Evolutionary conservation across 2,113 vertebrate genomes (phyloP).

Genomic region (Telmatochromis sp.): DNA sequence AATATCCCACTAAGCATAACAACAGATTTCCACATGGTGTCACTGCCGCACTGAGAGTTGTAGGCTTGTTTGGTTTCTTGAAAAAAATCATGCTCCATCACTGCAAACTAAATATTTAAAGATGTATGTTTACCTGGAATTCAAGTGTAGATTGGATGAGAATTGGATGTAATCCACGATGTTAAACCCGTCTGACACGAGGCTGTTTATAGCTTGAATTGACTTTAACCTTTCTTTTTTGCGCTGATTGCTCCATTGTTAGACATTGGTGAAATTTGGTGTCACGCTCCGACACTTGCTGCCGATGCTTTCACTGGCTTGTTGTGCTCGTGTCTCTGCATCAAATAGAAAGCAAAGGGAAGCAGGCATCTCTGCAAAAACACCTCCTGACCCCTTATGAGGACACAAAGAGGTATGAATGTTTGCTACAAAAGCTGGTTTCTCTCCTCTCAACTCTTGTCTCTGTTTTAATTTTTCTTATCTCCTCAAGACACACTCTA

Average conservation of each 20-base stretch:
- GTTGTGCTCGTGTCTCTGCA: neutral
- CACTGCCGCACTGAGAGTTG: conserved; percentile 19
- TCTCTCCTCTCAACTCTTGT: conserved; percentile 12
- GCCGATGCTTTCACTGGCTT: neutral
- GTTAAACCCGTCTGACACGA: neutral
- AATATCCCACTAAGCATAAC: neutral
- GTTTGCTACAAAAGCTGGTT: neutral
- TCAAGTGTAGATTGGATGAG: neutral
- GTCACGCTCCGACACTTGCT: neutral
- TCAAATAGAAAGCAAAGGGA: neutral
- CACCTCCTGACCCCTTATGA: neutral
- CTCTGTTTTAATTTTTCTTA: conserved; percentile 46
- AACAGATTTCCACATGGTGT: conserved; percentile 36
- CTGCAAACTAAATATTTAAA: neutral
- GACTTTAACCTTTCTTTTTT: neutral
- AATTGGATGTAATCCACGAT: neutral
- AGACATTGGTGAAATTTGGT: neutral
- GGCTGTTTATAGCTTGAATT: neutral
- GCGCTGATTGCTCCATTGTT: neutral
- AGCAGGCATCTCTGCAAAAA: neutral
- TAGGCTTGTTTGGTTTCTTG: neutral
- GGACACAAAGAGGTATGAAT: neutral
- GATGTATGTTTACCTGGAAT: neutral
- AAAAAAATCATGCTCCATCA: neutral
- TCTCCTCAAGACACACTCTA: conserved; percentile 37